Conservation (phyloP, 2,888 invertebrate species). For the Ophioninae sp. region DNA sequence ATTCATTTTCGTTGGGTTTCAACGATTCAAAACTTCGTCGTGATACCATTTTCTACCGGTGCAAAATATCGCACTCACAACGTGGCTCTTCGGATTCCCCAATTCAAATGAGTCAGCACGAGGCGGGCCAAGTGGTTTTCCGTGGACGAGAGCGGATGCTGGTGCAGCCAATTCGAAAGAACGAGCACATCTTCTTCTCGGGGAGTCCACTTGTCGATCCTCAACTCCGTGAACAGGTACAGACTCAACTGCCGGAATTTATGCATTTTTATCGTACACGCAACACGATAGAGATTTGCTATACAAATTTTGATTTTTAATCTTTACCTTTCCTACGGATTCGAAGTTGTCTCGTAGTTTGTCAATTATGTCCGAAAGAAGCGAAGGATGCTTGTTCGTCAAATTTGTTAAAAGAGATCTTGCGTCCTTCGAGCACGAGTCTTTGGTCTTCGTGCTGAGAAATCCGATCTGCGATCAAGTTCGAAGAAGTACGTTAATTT, state of each 20-base stretch:
- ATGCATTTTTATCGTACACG: not conserved
- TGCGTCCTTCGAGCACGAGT: conserved; percentile 88
- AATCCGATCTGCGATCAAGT: conserved; percentile 86
- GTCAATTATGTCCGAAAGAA: conserved; percentile 86
- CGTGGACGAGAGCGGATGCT: conserved; percentile 83
- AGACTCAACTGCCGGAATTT: conserved; percentile 81
- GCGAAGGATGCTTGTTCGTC: conserved; percentile 86
- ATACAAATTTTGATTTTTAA: not conserved
- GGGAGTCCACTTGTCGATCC: conserved; percentile 87
- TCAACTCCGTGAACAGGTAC: conserved; percentile 88
- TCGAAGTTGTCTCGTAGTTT: conserved; percentile 84
- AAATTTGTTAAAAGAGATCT: conserved; percentile 88
- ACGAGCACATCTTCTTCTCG: conserved; percentile 85
- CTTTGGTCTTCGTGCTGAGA: conserved; percentile 86
- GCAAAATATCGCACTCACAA: conserved; percentile 18
- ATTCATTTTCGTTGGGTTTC: no score
- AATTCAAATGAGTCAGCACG: conserved; percentile 87
- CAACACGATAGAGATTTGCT: not conserved
- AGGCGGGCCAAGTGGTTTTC: conserved; percentile 87
- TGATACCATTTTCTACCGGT: no score
- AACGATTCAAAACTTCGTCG: no score
- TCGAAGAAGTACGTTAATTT: not conserved
- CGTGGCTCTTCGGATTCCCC: conserved; percentile 83
- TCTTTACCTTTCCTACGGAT: conserved; percentile 83
- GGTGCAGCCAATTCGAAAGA: conserved; percentile 86